Base-by-base conservation (phyloP, 92 coral and sea anemone genomes). In the Porites evermanni region DNA sequence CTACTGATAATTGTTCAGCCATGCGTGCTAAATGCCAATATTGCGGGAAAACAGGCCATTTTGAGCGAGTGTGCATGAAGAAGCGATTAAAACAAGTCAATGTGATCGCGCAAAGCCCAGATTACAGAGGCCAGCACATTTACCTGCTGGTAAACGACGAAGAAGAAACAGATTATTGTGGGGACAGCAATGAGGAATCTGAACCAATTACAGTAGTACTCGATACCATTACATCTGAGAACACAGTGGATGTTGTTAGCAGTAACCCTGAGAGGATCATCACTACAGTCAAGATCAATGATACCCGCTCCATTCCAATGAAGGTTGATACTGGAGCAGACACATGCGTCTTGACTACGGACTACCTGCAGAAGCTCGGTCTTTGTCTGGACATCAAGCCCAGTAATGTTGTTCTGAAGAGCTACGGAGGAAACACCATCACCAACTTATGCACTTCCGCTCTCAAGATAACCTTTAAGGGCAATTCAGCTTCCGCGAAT, bases 251-350 rank as follows among this genome's bases (percentile, higher is more conserved):
- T 53, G 79, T 83, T 59, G 64, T 87, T 26, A 73, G 75, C 85
- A 83, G 86, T 58, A 79, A 87, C 80, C 89, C 80, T 24, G 77
- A 87, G 64, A 91, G 79, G 84, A 87, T 83, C 20, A 79, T 13
- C 44, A 26, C 82, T 19, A 79, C 64, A 24, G 64, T 91, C 69
- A 53, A 52, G 90, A 20, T 87, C 74, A 88, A 73, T 81, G 74
- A 73, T 89, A 74, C 58, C 66, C 77, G 65, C 64, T 79, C 24
- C 38, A 53, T 87, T 8, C 77, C 52, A 72, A 79, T 91, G 76
- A 91, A 87, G 70, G 77, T 87, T 24, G 94, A 83, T 80, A 83
- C 90, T 12, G 92, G 92, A 21, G 89, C 88, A 75, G 90, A 90
- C 88, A 86, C 88, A 11, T 64, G 83, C 18, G 50, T 90, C 19